Conservation (phyloP, 1,140 invertebrate species). For the Temnothorax curvispinosus region DNA sequence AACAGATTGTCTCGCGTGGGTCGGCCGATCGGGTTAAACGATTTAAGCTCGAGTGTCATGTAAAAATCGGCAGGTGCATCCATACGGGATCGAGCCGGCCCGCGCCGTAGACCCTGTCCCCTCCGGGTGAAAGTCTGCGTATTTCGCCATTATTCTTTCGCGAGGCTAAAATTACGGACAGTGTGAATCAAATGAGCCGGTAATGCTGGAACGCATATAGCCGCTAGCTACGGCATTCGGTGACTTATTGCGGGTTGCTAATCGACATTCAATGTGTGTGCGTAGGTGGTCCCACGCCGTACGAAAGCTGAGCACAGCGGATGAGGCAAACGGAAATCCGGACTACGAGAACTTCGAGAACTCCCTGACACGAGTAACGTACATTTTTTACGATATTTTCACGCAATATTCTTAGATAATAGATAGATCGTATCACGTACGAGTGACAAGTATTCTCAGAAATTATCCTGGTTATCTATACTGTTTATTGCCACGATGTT, state of each 20-base stretch:
- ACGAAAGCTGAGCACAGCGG: constrained; percentile 24
- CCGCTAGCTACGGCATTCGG: constrained; percentile 71
- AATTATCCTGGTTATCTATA: background rate
- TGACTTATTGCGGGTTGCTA: constrained; percentile 80
- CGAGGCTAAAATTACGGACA: constrained; percentile 78
- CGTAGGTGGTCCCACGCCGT: constrained; percentile 72
- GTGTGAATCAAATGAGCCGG: constrained; percentile 80
- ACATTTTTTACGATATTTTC: background rate
- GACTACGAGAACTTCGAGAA: background rate
- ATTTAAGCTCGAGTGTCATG: constrained; percentile 37
- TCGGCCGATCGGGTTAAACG: constrained; percentile 27
- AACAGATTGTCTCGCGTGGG: background rate
- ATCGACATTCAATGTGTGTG: constrained; percentile 64
- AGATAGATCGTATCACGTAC: background rate
- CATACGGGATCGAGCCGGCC: background rate
- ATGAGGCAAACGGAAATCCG: background rate
- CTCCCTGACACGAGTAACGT: background rate
- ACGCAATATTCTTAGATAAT: background rate
- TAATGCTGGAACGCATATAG: constrained; percentile 81
- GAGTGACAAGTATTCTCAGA: background rate
- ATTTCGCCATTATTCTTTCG: constrained; percentile 78
- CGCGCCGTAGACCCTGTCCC: constrained; percentile 23
- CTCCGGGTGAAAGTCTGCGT: constrained; percentile 67
- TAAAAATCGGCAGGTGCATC: constrained; percentile 69
- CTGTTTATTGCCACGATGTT: background rate